Conservation (phyloP, 2,797 vertebrate species). For the Saguinus oedipus region DNA sequence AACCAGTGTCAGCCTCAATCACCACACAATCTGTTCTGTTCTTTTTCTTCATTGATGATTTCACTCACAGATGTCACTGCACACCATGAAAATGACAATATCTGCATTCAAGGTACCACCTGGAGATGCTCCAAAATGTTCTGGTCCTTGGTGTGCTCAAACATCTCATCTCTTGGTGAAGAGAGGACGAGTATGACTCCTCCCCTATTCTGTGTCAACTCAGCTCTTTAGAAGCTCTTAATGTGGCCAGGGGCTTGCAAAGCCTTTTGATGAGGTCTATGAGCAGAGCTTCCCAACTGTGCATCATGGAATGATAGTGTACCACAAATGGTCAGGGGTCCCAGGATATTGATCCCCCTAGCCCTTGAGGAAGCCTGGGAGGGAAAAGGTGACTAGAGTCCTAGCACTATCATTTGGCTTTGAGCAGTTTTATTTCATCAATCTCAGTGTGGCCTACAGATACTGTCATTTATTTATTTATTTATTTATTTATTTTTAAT, state of each 20-base stretch:
- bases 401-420: not conserved
- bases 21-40: not conserved
- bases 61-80: not conserved
- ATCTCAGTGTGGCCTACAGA: not conserved
- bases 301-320: not conserved
- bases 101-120: not conserved
- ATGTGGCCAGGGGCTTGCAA: not conserved
- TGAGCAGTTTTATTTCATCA: not conserved
- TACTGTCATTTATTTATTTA: not conserved
- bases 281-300: not conserved
- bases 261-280: not conserved
- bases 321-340: not conserved
- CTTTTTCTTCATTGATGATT: not conserved
- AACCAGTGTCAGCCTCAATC: not conserved
- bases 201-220: not conserved
- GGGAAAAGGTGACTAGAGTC: not conserved
- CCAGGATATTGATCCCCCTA: not conserved
- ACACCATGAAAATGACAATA: not conserved
- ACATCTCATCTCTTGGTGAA: not conserved
- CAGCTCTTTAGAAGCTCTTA: not conserved
- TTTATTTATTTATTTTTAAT: no score
- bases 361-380: not conserved
- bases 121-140: not conserved
- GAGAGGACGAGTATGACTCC: not conserved
- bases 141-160: not conserved